Evolutionary conservation across 2,797 vertebrate genomes (phyloP).

Genomic region (Sciurus vulgaris): DNA sequence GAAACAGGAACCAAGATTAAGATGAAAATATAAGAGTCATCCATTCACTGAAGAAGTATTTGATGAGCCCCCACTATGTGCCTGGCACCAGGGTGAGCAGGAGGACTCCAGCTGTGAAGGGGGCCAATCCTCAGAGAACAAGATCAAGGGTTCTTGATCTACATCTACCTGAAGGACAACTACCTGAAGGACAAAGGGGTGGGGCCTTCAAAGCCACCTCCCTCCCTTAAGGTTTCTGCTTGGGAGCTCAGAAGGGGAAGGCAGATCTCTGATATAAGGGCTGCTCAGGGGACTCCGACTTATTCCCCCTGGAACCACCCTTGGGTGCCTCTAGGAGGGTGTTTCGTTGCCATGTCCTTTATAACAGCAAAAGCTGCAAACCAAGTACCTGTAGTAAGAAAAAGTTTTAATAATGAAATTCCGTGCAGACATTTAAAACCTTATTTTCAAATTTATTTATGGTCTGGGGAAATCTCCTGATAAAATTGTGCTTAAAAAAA

Average conservation of each 20-base stretch:
- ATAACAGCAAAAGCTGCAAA: background rate
- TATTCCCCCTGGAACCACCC: background rate
- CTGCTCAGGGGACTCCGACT: background rate
- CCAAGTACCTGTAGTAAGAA: background rate
- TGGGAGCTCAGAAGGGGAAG: background rate
- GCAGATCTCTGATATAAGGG: background rate
- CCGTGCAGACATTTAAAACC: background rate
- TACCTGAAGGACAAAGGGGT: background rate
- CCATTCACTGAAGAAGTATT: background rate
- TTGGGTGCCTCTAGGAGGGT: background rate
- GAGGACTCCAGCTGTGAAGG: background rate
- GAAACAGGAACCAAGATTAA: background rate
- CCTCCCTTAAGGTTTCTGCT: background rate
- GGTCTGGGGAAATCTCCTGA: background rate
- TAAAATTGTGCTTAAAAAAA: background rate
- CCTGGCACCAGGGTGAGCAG: no score
- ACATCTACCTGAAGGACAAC: background rate
- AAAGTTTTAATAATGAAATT: background rate
- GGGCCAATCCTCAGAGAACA: background rate
- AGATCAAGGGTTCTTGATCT: no score
- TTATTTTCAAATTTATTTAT: background rate
- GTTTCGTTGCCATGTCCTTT: background rate
- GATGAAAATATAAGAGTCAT: background rate
- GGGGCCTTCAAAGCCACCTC: background rate
- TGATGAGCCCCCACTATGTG: background rate